phyloP scores from a whole-genome alignment of 2,113 vertebrate species.

The Lepidothrix coronata region DNA sequence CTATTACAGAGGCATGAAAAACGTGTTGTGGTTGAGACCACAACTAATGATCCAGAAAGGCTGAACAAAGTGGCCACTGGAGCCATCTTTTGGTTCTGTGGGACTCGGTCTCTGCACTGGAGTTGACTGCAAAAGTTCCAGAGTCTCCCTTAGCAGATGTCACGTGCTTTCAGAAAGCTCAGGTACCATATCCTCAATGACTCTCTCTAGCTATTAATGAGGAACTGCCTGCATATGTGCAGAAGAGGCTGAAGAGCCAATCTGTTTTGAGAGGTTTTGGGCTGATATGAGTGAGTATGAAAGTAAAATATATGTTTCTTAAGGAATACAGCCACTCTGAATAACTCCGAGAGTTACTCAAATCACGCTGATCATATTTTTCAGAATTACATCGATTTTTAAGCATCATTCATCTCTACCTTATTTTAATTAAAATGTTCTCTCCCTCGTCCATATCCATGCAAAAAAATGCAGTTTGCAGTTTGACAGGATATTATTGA shows the following conservation, averaged over 20 bases:
- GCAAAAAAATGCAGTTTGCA: constrained; percentile 66
- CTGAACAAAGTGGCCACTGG: background rate
- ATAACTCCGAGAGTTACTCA: constrained; percentile 32
- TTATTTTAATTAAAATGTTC: constrained; percentile 69
- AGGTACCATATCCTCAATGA: background rate
- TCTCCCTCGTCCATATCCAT: constrained; percentile 38
- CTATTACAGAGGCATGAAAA: background rate
- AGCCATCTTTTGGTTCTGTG: background rate
- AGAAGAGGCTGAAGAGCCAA: background rate
- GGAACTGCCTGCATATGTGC: background rate
- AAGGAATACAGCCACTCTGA: background rate
- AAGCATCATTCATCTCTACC: constrained; percentile 57
- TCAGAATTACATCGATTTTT: constrained; percentile 56
- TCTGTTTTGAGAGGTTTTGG: background rate
- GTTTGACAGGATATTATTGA: constrained; percentile 77
- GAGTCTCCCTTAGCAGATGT: background rate
- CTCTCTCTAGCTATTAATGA: background rate
- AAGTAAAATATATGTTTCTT: background rate
- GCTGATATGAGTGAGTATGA: background rate
- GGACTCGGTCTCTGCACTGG: background rate
- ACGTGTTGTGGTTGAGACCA: rapidly evolving
- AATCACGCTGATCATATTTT: background rate
- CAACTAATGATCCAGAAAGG: background rate
- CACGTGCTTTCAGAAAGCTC: background rate
- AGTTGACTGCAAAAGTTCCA: background rate